phyloP scores from a whole-genome alignment of 2,888 invertebrate species.

The Athripsodes cinereus region DNA sequence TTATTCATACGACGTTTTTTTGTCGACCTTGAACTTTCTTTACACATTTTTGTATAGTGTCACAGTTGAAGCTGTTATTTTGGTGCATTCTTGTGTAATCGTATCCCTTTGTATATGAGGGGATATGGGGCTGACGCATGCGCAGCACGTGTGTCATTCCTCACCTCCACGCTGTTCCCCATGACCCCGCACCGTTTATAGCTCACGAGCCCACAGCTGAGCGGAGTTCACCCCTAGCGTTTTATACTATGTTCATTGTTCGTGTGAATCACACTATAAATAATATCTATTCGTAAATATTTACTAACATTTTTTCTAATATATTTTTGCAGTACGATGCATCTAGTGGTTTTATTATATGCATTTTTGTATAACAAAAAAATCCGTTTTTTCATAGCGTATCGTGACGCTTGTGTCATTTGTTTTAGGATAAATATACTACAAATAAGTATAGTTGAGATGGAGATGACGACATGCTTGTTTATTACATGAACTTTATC shows the following conservation, averaged over 20 bases:
- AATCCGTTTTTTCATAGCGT: too few relatives aligned
- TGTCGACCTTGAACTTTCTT: not conserved
- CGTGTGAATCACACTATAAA: slow-evolving; percentile 3
- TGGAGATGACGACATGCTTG: too few relatives aligned
- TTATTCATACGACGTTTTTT: not conserved
- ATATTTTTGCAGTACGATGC: too few relatives aligned
- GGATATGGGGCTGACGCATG: slow-evolving; percentile 14
- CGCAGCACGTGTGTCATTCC: slow-evolving; percentile 8
- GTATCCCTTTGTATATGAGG: slow-evolving; percentile 4
- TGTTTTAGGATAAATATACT: too few relatives aligned
- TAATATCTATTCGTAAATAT: too few relatives aligned
- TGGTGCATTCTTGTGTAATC: not conserved
- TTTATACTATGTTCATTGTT: slow-evolving; percentile 11
- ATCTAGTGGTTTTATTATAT: too few relatives aligned
- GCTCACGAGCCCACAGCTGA: slow-evolving; percentile 13
- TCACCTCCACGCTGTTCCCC: not conserved
- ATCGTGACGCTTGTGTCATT: too few relatives aligned
- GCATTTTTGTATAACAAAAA: too few relatives aligned
- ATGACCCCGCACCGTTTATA: not conserved
- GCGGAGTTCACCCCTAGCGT: slow-evolving; percentile 14
- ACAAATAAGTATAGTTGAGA: too few relatives aligned
- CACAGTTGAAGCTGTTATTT: not conserved
- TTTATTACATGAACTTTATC: too few relatives aligned
- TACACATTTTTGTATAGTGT: not conserved
- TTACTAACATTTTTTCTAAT: too few relatives aligned